Base-by-base conservation (phyloP, 2,888 invertebrate genomes). In the Cryptus viduatorius region DNA sequence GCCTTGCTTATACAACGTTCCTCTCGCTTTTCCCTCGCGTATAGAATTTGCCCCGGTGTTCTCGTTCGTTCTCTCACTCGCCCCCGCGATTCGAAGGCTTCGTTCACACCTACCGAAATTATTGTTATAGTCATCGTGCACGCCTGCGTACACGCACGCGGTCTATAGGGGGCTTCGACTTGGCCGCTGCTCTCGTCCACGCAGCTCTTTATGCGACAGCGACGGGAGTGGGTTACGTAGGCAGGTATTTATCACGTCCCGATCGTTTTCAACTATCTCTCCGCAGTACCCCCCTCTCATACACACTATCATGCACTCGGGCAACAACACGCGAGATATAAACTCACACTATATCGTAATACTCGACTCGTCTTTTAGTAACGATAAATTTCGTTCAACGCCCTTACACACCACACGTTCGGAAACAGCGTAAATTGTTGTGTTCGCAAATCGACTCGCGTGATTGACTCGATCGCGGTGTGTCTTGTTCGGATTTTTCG, bases 81-180 rank as follows among this genome's bases (percentile, higher is more conserved):
- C 87, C 85, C 86, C 79, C 87, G 71, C 84, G 64, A 79, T 80
- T 72, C 85, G 71, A 86, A 86, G 86, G 86, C 89, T 90, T 91
- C 89, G 92, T 93, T 93, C 91, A 92, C 93, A 93, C 93, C 93
- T 93, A 91, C 90, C 89, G 85, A 90, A 90, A 91, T 91, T 89
- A 90, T 91, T 89, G 89, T 90, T 89, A 91, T 90, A 90, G 90
- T 90, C 89, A 89, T 90, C 90, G 87, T 88, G 89, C 5, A 89
- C 90, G 92, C 90, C 89, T 90, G 92, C 92, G 90, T 86, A 86
- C 79, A 86, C 83, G 86, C 80, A 78, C 67, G 76, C 67, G 12
- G 44, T 64, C 46, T 67, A 67, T 67, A 73, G 73, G 73, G 59
- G 37, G 37, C 37, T 8, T 29, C 46, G 44, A 59, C 29, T 46